Conservation (phyloP, 2,888 invertebrate genomes). For the Aporophyla nigra region DNA sequence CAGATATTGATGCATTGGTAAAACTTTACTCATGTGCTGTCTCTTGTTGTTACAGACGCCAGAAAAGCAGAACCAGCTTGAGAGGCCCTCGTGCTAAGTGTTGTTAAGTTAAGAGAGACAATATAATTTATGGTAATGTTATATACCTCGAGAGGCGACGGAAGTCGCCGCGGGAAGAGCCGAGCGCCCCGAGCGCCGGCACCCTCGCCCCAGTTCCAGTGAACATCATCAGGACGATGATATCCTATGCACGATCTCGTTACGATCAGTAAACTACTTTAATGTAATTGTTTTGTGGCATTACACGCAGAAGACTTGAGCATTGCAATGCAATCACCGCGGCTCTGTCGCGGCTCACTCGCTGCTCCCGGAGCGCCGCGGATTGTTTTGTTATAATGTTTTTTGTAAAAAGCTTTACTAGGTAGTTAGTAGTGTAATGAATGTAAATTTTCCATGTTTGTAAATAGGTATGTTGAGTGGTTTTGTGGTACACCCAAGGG, state of each 20-base stretch:
- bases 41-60: constrained; percentile 92
- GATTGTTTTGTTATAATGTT: constrained; percentile 87
- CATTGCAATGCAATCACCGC: constrained; percentile 88
- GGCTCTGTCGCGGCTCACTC: constrained; percentile 65
- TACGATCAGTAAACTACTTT: constrained; percentile 88
- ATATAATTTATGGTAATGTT: constrained; percentile 86
- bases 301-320: constrained; percentile 87
- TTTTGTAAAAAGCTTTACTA: constrained; percentile 90
- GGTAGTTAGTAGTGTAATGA: constrained; percentile 84
- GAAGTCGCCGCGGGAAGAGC: constrained; percentile 68
- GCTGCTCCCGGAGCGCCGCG: constrained; percentile 69
- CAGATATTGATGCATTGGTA: constrained; percentile 28
- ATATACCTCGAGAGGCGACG: constrained; percentile 81
- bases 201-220: constrained; percentile 81
- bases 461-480: constrained; percentile 87
- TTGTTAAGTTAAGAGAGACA: constrained; percentile 81
- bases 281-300: constrained; percentile 88
- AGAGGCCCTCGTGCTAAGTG: constrained; percentile 90
- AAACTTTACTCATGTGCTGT: constrained; percentile 70
- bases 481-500: constrained; percentile 74
- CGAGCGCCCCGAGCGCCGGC: constrained; percentile 57
- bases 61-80: constrained; percentile 92
- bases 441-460: constrained; percentile 84
- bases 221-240: constrained; percentile 86
- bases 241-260: constrained; percentile 90